phyloP scores from a whole-genome alignment of 2,113 vertebrate species.

The Tragelaphus strepsiceros region DNA sequence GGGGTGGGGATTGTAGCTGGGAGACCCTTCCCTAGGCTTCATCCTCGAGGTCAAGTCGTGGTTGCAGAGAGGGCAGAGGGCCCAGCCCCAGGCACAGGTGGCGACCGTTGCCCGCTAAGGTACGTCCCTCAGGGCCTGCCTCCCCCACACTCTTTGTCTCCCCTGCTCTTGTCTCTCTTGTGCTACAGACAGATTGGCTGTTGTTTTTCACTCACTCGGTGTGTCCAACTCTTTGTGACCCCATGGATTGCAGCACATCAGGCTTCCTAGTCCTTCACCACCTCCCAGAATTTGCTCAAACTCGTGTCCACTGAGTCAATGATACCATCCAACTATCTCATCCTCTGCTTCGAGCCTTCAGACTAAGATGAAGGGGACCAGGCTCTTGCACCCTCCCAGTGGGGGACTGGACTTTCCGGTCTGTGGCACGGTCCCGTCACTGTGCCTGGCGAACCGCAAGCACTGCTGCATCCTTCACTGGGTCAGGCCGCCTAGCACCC shows the following conservation, averaged over 20 bases:
- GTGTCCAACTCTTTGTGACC: not conserved
- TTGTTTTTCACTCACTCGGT: not conserved
- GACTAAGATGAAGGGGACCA: rapidly evolving
- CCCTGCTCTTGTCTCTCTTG: rapidly evolving
- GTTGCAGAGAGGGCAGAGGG: not conserved
- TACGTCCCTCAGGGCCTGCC: rapidly evolving
- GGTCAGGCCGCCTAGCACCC: not conserved
- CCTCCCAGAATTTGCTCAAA: not conserved
- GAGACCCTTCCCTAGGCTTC: not conserved
- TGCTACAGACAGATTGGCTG: not conserved
- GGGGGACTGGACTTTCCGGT: not conserved
- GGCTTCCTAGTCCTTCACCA: not conserved
- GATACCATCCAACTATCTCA: not conserved
- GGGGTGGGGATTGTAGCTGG: not conserved
- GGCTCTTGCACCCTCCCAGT: rapidly evolving
- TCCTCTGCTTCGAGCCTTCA: not conserved
- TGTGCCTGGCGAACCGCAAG: rapidly evolving
- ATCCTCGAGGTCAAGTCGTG: not conserved
- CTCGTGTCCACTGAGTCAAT: not conserved
- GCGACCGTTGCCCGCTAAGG: rapidly evolving
- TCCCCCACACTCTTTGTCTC: rapidly evolving
- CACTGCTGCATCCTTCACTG: rapidly evolving
- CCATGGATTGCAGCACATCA: not conserved
- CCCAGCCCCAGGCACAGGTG: not conserved
- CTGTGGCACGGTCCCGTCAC: rapidly evolving